Percentiles rank a stretch among this genome's conserved stretches.
Evolutionary conservation across 2,888 invertebrate species (phyloP).

Genomic region (Drosophila tanythrix): DNA sequence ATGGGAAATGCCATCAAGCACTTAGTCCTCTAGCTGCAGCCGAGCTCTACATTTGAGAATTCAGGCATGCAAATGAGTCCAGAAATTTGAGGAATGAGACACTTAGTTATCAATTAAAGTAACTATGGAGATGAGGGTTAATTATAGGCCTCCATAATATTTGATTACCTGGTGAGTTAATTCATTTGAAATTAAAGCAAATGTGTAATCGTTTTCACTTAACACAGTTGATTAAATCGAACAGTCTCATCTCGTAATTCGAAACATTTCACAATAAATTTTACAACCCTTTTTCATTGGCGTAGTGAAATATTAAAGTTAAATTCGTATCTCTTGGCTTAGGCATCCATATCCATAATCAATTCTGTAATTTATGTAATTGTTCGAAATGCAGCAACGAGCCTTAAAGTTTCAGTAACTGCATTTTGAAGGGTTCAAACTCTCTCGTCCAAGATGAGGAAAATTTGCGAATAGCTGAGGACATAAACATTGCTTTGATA

Average conservation of each 20-base stretch:
- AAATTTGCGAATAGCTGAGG: slow-evolving; percentile 8
- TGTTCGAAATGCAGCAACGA: background rate
- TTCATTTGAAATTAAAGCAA: background rate
- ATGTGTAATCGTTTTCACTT: background rate
- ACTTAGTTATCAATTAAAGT: background rate
- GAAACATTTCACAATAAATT: background rate
- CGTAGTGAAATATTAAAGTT: background rate
- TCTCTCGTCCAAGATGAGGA: background rate
- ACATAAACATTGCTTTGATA: slow-evolving; percentile 72
- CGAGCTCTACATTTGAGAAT: background rate
- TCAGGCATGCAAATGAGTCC: background rate
- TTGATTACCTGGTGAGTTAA: background rate
- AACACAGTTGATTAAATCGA: background rate
- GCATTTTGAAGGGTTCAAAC: slow-evolving; percentile 25
- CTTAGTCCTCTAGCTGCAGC: background rate
- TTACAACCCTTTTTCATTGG: background rate
- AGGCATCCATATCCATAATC: background rate
- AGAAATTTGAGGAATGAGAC: background rate
- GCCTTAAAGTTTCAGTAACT: slow-evolving; percentile 21
- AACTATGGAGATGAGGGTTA: background rate
- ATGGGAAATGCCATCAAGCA: background rate
- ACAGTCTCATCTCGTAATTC: background rate
- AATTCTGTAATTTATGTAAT: background rate
- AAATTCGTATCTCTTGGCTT: background rate
- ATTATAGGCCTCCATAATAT: background rate